Evolutionary conservation across 2,888 invertebrate genomes (phyloP), one percentile per base, ranked within the genome.

Genomic region (Zeuzera pyrina): DNA sequence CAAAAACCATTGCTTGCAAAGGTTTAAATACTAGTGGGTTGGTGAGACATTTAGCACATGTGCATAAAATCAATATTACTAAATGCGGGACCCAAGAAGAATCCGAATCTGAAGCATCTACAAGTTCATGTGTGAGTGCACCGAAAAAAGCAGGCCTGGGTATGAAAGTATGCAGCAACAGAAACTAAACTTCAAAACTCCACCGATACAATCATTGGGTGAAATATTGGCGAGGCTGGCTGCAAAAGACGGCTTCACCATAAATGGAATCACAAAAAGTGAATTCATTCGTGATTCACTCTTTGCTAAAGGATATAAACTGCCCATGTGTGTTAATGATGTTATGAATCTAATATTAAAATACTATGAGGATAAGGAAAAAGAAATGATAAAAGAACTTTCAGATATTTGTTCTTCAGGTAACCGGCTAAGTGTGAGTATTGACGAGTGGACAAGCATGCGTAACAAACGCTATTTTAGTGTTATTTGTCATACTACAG

Each of bases 381-480:
- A 39, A 16, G 29, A 34, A 15, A 29, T 34, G 34, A 34, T 34
- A 22, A 34, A 22, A 34, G 29, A 34, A 12, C 34, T 39, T 36
- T 35, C 30, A 30, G 21, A 35, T 22, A 25, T 38, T 28, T 35
- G 19, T 15, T 22, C 26, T 26, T 26, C 26, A 6, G 26, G 26
- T 26, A 26, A 3, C 7, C 31, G 34, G 11, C 21, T 39, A 12
- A 40, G 37, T 32, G 5, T 40, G 30, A 33, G 21, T 12, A 26
- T 40, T 16, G 40, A 37, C 29, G 40, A 40, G 29, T 40, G 36
- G 40, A 33, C 37, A 24, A 40, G 37, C 28, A 15, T 40, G 16
- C 29, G 30, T 16, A 35, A 40, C 32, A 13, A 30, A 29, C 14
- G 40, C n/a, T 40, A 37, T 31, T 40, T 37, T 27, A 40, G 21